A percentile compares a stretch with the other conserved stretches of the same genome.
Conservation (phyloP, 2,113 vertebrate species). For the Gymnorhina tibicen region DNA sequence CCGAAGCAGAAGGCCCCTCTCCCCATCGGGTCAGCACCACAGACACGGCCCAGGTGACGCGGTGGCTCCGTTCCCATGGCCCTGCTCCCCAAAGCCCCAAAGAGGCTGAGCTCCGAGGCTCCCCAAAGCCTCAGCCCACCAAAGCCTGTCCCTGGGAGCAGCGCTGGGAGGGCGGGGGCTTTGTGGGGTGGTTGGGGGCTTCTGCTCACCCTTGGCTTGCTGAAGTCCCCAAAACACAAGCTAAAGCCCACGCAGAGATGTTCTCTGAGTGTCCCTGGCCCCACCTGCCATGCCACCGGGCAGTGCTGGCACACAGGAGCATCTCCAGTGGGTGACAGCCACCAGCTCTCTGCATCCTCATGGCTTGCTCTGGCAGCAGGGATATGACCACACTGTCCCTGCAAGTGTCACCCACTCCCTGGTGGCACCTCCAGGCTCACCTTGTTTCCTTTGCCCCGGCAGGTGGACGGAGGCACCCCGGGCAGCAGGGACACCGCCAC, state of each 20-base stretch:
- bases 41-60: slow-evolving; percentile 54
- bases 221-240: not conserved
- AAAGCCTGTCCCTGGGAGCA: not conserved
- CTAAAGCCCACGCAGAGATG: not conserved
- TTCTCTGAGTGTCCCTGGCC: not conserved
- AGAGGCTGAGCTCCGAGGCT: not conserved
- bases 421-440: not conserved
- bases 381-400: rapidly evolving
- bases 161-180: rapidly evolving
- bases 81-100: not conserved
- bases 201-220: not conserved
- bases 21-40: slow-evolving; percentile 26
- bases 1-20: slow-evolving; percentile 47
- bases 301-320: not conserved
- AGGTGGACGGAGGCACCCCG: slow-evolving; percentile 62
- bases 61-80: not conserved
- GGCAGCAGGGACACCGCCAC: slow-evolving; percentile 44
- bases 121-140: not conserved
- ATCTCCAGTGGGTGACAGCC: not conserved
- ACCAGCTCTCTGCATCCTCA: not conserved
- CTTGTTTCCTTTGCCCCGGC: not conserved
- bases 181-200: not conserved
- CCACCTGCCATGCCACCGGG: not conserved
- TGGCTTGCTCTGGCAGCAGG: not conserved
- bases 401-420: not conserved